phyloP scores from a whole-genome alignment of 2,113 vertebrate species.

The Gambusia holbrooki region DNA sequence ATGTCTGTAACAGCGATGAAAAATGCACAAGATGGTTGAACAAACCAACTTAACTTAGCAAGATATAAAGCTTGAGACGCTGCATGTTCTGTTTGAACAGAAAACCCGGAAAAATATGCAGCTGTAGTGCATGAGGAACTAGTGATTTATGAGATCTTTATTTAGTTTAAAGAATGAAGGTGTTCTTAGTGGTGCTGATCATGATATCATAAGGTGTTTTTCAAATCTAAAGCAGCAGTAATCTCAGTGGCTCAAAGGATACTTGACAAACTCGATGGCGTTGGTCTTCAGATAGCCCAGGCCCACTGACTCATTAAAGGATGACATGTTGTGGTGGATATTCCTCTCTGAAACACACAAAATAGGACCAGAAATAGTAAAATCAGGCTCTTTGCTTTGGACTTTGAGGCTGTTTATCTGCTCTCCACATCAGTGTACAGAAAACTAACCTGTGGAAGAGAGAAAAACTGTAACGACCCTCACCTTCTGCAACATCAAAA shows the following conservation, averaged over 20 bases:
- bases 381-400: neutral
- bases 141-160: slow-evolving; percentile 43
- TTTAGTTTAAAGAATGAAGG: neutral
- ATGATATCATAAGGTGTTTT: neutral
- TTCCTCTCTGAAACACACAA: slow-evolving; percentile 86
- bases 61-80: slow-evolving; percentile 43
- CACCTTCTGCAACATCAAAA: slow-evolving; percentile 96
- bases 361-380: neutral
- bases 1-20: slow-evolving; percentile 44
- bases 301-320: slow-evolving; percentile 97
- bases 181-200: neutral
- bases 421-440: neutral
- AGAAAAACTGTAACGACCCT: slow-evolving; percentile 29
- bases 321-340: slow-evolving; percentile 98
- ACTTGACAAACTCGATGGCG: slow-evolving; percentile 98
- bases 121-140: slow-evolving; percentile 6
- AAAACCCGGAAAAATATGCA: slow-evolving; percentile 38
- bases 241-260: slow-evolving; percentile 83
- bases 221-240: neutral
- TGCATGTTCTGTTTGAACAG: slow-evolving; percentile 16
- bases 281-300: slow-evolving; percentile 99
- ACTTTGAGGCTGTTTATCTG: neutral
- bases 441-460: neutral
- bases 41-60: slow-evolving; percentile 34
- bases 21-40: slow-evolving; percentile 12